These are phyloP conservation scores for Lepus timidus DNA, from an alignment of 2,113 vertebrate genomes.

Conservation along the genomic window DNA sequence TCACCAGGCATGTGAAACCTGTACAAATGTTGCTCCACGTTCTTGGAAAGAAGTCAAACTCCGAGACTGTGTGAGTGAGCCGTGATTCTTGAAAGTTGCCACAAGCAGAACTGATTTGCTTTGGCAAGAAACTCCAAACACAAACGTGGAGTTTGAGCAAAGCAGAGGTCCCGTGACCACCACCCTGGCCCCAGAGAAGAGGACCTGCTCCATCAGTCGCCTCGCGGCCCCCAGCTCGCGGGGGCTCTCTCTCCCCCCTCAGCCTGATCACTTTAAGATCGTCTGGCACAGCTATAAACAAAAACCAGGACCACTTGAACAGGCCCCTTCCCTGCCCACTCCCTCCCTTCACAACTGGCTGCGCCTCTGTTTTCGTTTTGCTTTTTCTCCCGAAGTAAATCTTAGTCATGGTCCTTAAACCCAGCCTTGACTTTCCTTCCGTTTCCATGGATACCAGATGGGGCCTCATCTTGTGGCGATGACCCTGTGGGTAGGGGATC, in stretches of 20 bases:
- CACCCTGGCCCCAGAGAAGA: constrained; percentile 83
- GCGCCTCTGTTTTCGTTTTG: constrained; percentile 53
- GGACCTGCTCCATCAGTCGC: constrained; percentile 88
- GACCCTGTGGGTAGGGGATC: not conserved
- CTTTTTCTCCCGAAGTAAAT: constrained; percentile 51
- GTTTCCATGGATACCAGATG: constrained; percentile 56
- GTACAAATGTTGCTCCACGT: constrained; percentile 64
- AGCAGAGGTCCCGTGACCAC: constrained; percentile 82
- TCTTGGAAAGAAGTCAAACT: constrained; percentile 82
- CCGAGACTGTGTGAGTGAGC: constrained; percentile 69
- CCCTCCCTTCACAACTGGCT: not conserved
- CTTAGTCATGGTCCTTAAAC: constrained; percentile 39
- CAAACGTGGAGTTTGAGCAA: constrained; percentile 84
- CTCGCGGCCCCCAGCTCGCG: constrained; percentile 53
- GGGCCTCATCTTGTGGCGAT: not conserved
- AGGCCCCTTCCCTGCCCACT: not conserved
- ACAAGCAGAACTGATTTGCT: constrained; percentile 86
- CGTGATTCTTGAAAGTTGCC: constrained; percentile 75
- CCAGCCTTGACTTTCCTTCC: constrained; percentile 7
- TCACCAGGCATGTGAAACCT: constrained; percentile 73
- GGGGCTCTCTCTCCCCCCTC: not conserved
- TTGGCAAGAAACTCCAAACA: constrained; percentile 88
- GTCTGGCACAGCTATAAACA: constrained; percentile 67
- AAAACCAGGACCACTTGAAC: constrained; percentile 48
- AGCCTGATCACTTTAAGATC: constrained; percentile 65